Base-by-base conservation (phyloP, 2,888 invertebrate species). In the Drosophila flavopinicola region DNA sequence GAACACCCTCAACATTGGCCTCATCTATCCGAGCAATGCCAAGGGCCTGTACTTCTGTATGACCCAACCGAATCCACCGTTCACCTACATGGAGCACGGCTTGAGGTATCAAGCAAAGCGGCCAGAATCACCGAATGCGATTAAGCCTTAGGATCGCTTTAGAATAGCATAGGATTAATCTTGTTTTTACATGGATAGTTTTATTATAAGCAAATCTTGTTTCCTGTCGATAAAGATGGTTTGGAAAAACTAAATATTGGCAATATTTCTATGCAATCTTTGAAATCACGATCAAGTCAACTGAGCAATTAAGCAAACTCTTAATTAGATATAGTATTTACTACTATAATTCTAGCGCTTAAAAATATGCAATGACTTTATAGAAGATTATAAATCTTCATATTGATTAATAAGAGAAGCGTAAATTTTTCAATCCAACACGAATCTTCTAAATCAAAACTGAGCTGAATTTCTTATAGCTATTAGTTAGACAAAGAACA, bases 41-140 rank as follows among this genome's bases (percentile, higher is more conserved):
- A 67, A 64, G 24, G 89, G 89, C 20, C 51, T 88, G 0, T 89
- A 89, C 37, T 89, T 89, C 41, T 89, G 90, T 10, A 23, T 85
- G 44, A 89, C 89, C 0, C 89, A 89, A 35, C 66, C 90, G 0
- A 77, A 79, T 70, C 90, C 89, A 1, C 89, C 89, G 0, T 89
- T 83, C 39, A 89, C 89, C 5, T 82, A 82, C 33, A 88, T 80
- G 73, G 85, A 89, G 48, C 75, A 86, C 25, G 90, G 89, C 0
- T 57, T 89, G 4, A 67, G 70, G 23, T 88, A 87, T 32, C 76
- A 63, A n/a, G 39, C 69, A 6, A 65, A 27, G 24, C 58, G 27
- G 6, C 30, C 44, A 1, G 49, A 60, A 6, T 44, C 53, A 4
- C 3, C 29, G 3, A 59, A 20, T 6, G 5, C 11, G 1, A 1